Conservation (phyloP, 2,797 vertebrate genomes). For the Xenentodon cancila region DNA sequence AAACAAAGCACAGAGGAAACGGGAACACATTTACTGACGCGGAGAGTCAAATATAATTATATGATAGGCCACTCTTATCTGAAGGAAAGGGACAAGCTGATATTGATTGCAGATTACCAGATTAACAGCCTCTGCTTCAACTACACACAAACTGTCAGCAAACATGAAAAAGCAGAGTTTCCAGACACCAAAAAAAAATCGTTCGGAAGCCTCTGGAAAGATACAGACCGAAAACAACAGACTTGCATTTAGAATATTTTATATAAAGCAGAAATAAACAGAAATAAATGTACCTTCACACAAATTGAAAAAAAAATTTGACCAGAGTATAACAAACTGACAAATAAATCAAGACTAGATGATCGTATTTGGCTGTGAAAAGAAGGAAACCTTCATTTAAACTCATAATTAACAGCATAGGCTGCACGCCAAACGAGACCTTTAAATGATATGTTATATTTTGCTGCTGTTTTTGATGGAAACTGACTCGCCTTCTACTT, state of each 20-base stretch:
- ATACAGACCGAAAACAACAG: slow-evolving; percentile 29
- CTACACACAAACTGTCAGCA: slow-evolving; percentile 34
- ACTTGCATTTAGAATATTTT: slow-evolving; percentile 5
- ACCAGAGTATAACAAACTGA: too few relatives aligned
- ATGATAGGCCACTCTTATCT: slow-evolving; percentile 61
- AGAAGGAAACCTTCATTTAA: too few relatives aligned
- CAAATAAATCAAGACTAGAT: too few relatives aligned
- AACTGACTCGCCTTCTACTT: slow-evolving; percentile 3
- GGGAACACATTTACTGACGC: slow-evolving; percentile 34
- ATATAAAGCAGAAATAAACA: not conserved
- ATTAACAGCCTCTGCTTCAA: slow-evolving; percentile 65
- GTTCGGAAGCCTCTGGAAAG: slow-evolving; percentile 15
- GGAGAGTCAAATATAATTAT: slow-evolving; percentile 63
- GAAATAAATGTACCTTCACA: slow-evolving; percentile 3
- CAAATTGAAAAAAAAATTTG: not conserved
- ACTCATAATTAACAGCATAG: not conserved
- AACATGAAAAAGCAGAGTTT: slow-evolving; percentile 36
- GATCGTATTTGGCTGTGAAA: too few relatives aligned
- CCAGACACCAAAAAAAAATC: slow-evolving; percentile 18
- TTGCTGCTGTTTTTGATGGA: not conserved
- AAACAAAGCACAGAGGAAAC: slow-evolving; percentile 35
- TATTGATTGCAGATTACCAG: slow-evolving; percentile 70
- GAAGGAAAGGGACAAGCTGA: slow-evolving; percentile 46
- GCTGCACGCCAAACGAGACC: not conserved
- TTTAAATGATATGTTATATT: not conserved